phyloP scores from a whole-genome alignment of 2,113 vertebrate genomes.

The Jacana jacana region DNA sequence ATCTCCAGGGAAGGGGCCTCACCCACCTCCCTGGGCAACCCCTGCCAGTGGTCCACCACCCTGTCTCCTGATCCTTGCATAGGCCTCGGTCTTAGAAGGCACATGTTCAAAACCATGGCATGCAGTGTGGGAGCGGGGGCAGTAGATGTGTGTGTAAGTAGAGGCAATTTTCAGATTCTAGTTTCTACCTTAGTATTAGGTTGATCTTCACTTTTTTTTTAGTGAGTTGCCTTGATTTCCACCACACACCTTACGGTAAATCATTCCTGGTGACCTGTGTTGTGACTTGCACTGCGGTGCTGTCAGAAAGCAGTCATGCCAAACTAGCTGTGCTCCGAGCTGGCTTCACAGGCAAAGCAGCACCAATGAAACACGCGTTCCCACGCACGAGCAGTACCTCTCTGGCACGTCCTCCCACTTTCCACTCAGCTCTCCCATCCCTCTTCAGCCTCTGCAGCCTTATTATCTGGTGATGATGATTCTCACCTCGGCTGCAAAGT shows the following conservation, averaged over 20 bases:
- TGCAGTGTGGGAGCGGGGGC: not conserved
- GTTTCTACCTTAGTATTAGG: not conserved
- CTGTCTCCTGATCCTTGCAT: no score
- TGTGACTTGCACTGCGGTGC: not conserved
- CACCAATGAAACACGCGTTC: not conserved
- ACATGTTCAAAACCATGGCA: not conserved
- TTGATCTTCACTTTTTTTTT: not conserved
- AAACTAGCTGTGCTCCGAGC: not conserved
- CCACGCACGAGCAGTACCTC: not conserved
- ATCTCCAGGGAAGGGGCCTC: no score
- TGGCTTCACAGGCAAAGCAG: not conserved
- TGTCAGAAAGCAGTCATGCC: not conserved
- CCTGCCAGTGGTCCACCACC: no score
- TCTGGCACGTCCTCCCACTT: not conserved
- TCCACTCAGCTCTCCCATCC: not conserved
- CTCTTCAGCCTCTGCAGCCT: not conserved
- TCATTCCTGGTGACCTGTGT: not conserved
- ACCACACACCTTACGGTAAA: not conserved
- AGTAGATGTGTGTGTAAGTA: fast-evolving
- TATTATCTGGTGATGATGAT: not conserved
- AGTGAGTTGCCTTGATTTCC: not conserved
- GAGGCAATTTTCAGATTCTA: not conserved
- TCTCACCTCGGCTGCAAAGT: not conserved
- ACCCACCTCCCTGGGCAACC: no score
- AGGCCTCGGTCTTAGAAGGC: not conserved